These are phyloP conservation scores for Marcusenius ussheri DNA, from an alignment of 2,113 vertebrate genomes.

Conservation along the genomic window DNA sequence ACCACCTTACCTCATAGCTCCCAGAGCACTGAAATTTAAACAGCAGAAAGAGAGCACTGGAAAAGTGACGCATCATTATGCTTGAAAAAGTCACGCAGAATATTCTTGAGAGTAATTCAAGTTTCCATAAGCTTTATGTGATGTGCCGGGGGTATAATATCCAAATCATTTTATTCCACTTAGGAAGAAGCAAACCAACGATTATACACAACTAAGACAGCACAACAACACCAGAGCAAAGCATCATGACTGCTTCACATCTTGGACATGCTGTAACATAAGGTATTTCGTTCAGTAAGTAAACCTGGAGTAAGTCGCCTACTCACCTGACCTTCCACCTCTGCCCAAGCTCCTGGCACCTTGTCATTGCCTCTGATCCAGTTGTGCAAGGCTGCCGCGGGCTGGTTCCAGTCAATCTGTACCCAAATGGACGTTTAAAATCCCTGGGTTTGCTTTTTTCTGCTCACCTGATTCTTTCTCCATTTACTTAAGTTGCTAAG, in stretches of 20 bases:
- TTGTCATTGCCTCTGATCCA: conserved; percentile 85
- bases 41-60: not conserved
- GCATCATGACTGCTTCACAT: not conserved
- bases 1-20: not conserved
- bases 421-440: not conserved
- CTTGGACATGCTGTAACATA: not conserved
- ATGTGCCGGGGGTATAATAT: not conserved
- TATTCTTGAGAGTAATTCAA: not conserved
- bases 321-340: conserved; percentile 69
- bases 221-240: not conserved
- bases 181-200: not conserved
- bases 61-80: not conserved
- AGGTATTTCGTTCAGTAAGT: not conserved
- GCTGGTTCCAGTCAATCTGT: conserved; percentile 77
- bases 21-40: not conserved
- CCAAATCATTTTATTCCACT: not conserved
- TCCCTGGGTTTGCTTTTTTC: not conserved
- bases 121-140: not conserved
- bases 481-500: not conserved
- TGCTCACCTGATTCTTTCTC: not conserved
- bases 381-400: conserved; percentile 74
- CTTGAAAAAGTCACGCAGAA: not conserved
- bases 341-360: conserved; percentile 77
- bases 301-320: not conserved
- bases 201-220: not conserved